Conservation (phyloP, 1,140 invertebrate genomes). For the Coenobita brevimanus region DNA sequence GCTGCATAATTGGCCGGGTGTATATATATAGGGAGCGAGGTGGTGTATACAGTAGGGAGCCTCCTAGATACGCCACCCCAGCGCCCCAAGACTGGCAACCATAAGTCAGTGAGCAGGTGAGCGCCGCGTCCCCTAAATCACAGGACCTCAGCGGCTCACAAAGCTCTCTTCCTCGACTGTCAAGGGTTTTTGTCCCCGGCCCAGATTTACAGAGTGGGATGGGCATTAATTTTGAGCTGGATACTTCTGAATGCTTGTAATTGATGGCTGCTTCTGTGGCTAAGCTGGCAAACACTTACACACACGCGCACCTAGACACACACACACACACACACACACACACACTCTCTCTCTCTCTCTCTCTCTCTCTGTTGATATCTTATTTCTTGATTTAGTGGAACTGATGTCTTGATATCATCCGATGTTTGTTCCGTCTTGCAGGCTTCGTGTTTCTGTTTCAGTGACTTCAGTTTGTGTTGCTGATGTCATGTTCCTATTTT, state of each 20-base stretch:
- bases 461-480: too few relatives aligned
- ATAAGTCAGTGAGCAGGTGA: conserved; percentile 45
- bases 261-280: conserved; percentile 42
- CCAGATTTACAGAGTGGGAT: conserved; percentile 58
- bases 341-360: too few relatives aligned
- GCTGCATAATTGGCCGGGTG: neutral
- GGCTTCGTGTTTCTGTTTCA: too few relatives aligned
- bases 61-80: too few relatives aligned
- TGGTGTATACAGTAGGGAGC: too few relatives aligned
- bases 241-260: conserved; percentile 63
- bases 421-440: too few relatives aligned
- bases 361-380: neutral
- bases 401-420: too few relatives aligned
- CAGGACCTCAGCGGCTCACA: conserved; percentile 47
- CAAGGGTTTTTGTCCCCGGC: conserved; percentile 44
- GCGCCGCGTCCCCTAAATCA: conserved; percentile 37
- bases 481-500: too few relatives aligned
- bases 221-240: conserved; percentile 58
- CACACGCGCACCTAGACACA: too few relatives aligned
- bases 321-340: too few relatives aligned
- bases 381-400: too few relatives aligned
- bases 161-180: conserved; percentile 47
- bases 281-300: neutral
- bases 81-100: conserved; percentile 14
- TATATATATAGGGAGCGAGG: too few relatives aligned